phyloP scores from a whole-genome alignment of 2,888 invertebrate genomes.

The Flexamia atlantica region DNA sequence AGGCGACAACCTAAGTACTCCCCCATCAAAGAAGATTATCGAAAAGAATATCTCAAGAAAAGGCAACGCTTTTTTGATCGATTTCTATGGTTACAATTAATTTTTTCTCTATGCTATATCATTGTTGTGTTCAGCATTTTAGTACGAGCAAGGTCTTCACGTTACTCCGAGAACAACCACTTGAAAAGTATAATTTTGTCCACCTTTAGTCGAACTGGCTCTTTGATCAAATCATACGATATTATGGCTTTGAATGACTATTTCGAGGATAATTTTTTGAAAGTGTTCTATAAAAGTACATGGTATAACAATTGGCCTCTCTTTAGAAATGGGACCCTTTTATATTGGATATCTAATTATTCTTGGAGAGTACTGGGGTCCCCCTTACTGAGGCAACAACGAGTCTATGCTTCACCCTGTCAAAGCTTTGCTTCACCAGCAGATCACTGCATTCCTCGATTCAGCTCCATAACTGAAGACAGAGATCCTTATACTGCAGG shows the following conservation, averaged over 20 bases:
- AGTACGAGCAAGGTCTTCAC: not conserved
- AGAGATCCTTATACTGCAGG: not conserved
- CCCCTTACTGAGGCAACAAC: not conserved
- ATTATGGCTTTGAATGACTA: not conserved
- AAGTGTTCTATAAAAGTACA: not conserved
- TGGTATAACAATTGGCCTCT: not conserved
- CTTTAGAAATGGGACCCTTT: not conserved
- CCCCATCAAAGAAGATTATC: not conserved
- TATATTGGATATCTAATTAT: not conserved
- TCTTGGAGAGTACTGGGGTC: not conserved
- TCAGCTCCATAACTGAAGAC: not conserved
- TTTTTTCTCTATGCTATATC: not conserved
- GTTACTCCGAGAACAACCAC: not conserved
- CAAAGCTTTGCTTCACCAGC: not conserved
- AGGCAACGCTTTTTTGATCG: not conserved
- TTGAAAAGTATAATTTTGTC: not conserved
- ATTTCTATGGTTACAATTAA: not conserved
- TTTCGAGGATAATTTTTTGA: not conserved
- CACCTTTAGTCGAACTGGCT: not conserved
- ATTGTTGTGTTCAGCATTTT: not conserved
- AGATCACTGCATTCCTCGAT: not conserved
- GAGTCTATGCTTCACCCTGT: not conserved
- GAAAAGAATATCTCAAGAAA: not conserved
- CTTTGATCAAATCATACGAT: not conserved
- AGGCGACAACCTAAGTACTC: not conserved